Percentiles rank a stretch among this genome's conserved stretches.
phyloP scores from a whole-genome alignment of 2,888 invertebrate genomes.

The Eumacrocentrus americanus region DNA sequence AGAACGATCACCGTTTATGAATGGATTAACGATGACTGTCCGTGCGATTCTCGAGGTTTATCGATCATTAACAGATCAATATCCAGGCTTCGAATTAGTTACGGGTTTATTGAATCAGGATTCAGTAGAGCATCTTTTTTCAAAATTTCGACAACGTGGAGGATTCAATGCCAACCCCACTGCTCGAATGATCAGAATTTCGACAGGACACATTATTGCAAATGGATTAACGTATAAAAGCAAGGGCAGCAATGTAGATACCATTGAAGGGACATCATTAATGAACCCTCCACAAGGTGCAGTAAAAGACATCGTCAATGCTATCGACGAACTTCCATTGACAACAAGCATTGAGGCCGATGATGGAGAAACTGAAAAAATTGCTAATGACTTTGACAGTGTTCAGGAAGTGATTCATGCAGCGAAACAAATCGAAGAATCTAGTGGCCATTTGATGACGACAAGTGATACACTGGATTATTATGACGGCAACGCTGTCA shows the following conservation, averaged over 20 bases:
- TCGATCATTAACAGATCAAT: conserved; percentile 7
- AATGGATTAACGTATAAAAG: neutral
- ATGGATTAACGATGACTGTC: conserved; percentile 28
- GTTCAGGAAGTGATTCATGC: no score
- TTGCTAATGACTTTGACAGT: no score
- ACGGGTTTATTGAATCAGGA: conserved; percentile 32
- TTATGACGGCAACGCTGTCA: neutral
- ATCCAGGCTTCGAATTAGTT: conserved; percentile 29
- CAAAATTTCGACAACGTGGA: conserved; percentile 34
- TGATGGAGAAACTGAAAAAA: no score
- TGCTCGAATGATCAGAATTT: conserved; percentile 28
- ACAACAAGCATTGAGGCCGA: neutral
- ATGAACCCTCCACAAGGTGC: no score
- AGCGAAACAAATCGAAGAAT: neutral
- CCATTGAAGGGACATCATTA: neutral
- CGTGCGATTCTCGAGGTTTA: conserved; percentile 23
- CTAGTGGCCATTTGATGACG: neutral
- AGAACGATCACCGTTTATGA: conserved; percentile 27
- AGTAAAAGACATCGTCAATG: no score
- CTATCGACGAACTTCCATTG: neutral
- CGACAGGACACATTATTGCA: conserved; percentile 32
- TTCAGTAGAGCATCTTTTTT: conserved; percentile 34
- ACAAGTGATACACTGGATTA: neutral
- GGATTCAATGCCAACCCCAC: conserved; percentile 38
- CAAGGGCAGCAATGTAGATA: neutral